Percentiles rank a stretch among this genome's conserved stretches.
phyloP scores from a whole-genome alignment of 1,140 invertebrate species.

The Anadara kagoshimensis region DNA sequence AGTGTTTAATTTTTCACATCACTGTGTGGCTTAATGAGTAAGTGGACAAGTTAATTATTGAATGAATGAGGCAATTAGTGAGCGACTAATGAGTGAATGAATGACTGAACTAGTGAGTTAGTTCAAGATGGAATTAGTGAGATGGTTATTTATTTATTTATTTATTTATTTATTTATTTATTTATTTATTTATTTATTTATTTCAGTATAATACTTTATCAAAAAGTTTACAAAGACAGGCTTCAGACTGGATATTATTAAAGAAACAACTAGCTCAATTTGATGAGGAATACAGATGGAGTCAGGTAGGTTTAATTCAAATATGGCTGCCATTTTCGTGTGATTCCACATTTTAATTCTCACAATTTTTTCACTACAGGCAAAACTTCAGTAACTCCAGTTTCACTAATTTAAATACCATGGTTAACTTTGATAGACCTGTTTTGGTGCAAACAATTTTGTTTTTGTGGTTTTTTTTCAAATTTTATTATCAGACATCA shows the following conservation, averaged over 20 bases:
- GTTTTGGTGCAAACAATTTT: neutral
- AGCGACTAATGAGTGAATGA: too few species aligned
- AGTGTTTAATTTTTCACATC: too few species aligned
- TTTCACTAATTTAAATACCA: neutral
- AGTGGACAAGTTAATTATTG: too few species aligned
- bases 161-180: too few species aligned
- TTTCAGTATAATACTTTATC: slow-evolving; percentile 50
- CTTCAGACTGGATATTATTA: slow-evolving; percentile 57
- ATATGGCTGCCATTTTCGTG: slow-evolving; percentile 3
- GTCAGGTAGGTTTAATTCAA: slow-evolving; percentile 46
- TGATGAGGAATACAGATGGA: slow-evolving; percentile 60
- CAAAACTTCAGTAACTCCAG: neutral
- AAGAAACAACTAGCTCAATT: slow-evolving; percentile 59
- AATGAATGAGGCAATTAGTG: too few species aligned
- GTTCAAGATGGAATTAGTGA: too few species aligned
- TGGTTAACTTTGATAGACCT: neutral
- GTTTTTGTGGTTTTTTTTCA: neutral
- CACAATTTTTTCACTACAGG: neutral
- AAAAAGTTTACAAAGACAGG: slow-evolving; percentile 53
- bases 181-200: neutral
- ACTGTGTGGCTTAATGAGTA: too few species aligned
- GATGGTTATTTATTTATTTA: too few species aligned
- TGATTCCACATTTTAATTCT: neutral
- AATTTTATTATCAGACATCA: neutral
- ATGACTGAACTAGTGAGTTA: too few species aligned